A percentile compares a stretch with the other conserved stretches of the same genome.
Evolutionary conservation across 2,113 vertebrate species (phyloP).

Genomic region (Sebastes schlegelii): DNA sequence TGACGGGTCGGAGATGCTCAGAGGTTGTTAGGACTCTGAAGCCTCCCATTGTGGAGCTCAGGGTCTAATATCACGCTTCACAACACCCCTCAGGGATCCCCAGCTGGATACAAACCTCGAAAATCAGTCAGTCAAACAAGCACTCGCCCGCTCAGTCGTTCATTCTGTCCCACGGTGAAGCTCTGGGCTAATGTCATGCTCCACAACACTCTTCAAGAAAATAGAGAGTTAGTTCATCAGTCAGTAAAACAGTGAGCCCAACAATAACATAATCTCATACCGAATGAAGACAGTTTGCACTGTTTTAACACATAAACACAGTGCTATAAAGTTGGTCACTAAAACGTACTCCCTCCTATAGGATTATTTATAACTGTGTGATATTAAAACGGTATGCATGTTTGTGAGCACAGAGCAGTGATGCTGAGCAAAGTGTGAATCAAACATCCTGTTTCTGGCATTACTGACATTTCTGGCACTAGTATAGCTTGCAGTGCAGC

Average conservation of each 20-base stretch:
- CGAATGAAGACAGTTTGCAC: neutral
- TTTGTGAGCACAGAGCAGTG: neutral
- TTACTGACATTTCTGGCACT: neutral
- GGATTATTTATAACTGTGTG: neutral
- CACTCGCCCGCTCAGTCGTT: slow-evolving; percentile 21
- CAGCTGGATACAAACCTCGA: slow-evolving; percentile 37
- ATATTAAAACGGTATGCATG: neutral
- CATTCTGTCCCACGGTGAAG: slow-evolving; percentile 36
- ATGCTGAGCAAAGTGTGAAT: neutral
- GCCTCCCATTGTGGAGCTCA: slow-evolving; percentile 52
- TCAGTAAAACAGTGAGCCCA: neutral
- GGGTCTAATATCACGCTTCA: slow-evolving; percentile 75
- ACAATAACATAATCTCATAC: neutral
- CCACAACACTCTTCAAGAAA: neutral
- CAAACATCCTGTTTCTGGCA: neutral
- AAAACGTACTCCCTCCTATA: too few species aligned
- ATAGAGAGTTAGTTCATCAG: slow-evolving; percentile 32
- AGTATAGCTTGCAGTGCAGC: neutral
- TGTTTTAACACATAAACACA: neutral
- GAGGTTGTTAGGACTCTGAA: slow-evolving; percentile 60
- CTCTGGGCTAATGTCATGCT: slow-evolving; percentile 57
- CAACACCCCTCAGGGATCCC: slow-evolving; percentile 46
- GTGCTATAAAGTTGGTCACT: neutral
- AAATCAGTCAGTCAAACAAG: slow-evolving; percentile 57
- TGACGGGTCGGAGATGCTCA: slow-evolving; percentile 52